Conservation (phyloP, 2,797 vertebrate genomes). For the Chromobotia macracanthus region DNA sequence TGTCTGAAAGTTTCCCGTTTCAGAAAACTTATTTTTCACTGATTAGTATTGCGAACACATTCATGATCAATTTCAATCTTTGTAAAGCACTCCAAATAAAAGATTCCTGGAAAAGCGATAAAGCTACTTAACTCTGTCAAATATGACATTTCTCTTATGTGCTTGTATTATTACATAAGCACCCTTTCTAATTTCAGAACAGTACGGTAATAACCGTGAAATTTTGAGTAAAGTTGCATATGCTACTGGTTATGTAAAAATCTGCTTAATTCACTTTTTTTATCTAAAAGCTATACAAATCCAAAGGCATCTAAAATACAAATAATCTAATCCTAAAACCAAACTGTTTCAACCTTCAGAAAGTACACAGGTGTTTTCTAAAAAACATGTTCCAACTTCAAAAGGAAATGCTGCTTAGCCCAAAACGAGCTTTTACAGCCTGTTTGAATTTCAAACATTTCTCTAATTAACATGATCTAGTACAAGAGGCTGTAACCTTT, state of each 20-base stretch:
- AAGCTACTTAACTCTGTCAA: background rate
- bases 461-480: conserved; percentile 48
- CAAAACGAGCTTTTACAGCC: background rate
- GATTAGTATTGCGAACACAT: background rate
- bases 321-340: background rate
- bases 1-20: conserved; percentile 1
- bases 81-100: background rate
- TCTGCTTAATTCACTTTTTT: background rate
- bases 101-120: background rate
- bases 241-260: background rate
- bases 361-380: conserved; percentile 5
- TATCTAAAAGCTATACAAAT: background rate
- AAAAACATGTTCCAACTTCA: conserved; percentile 9
- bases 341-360: background rate
- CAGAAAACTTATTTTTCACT: background rate
- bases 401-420: background rate
- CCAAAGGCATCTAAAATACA: background rate
- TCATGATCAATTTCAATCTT: too few species aligned
- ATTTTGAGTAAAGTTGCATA: conserved; percentile 2
- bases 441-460: conserved; percentile 35
- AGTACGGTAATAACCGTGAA: background rate
- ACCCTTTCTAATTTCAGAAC: background rate
- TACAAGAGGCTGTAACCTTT: conserved; percentile 44
- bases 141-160: conserved; percentile 1
- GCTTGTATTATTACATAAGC: background rate